Evolutionary conservation across 2,888 invertebrate genomes (phyloP), one percentile per base, ranked within the genome.

Genomic region (Julus scandinavius): DNA sequence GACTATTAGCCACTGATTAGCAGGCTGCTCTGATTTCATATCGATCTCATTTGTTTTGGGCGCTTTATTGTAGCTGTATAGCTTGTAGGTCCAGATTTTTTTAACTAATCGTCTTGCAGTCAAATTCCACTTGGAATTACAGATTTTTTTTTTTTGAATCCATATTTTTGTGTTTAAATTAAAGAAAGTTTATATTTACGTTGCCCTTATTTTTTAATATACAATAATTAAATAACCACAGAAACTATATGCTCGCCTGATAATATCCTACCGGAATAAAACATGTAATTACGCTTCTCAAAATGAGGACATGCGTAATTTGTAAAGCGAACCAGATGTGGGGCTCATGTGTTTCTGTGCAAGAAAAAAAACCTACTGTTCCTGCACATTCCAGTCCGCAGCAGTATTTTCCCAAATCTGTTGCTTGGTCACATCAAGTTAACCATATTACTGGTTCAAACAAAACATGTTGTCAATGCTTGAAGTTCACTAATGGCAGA

Each of bases 1-100:
- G 72, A 72, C 72, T 72, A 20, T 20, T 72, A 72, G 72, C 72
- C 11, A 20, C 72, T 72, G 29, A 72, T 72, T 72, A 72, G 72
- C 72, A 72, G 72, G 72, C 72, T 72, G 72, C 72, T 72, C 72
- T 72, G 72, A 72, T 72, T 72, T 72, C 72, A 72, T 72, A 72
- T 72, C 72, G 72, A 72, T 72, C 72, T 72, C 72, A 72, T 72
- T 72, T 72, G 72, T 72, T 72, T 72, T 72, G 72, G 72, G 72
- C 29, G 72, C 72, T 72, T 72, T 72, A 72, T 72, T 72, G 20
- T 72, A 72, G 72, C 72, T 72, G 72, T 72, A 72, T 72, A 72
- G 29, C 72, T 72, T 72, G 72, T 72, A 72, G 72, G 72, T 29
- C 29, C n/a, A 72, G 72, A 72, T 17, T 63, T 63, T 29, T 29